phyloP scores from a whole-genome alignment of 2,113 vertebrate genomes.

The Tiliqua scincoides region DNA sequence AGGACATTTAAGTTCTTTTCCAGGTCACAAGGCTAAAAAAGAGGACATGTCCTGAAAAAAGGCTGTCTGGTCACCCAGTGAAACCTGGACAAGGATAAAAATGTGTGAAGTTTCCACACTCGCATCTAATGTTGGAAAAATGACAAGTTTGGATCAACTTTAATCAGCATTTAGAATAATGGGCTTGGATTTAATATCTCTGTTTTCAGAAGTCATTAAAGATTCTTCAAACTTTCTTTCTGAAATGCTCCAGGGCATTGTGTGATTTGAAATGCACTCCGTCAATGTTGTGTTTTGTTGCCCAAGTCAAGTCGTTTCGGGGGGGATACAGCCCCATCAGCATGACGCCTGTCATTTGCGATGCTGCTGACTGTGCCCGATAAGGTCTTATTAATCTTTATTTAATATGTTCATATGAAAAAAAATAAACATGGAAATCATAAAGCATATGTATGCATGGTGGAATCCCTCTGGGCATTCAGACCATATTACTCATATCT shows the following conservation, averaged over 20 bases:
- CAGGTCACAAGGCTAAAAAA: too few species aligned
- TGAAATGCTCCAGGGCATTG: constrained; percentile 4
- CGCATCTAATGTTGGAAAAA: not conserved
- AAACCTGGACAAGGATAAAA: not conserved
- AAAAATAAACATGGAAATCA: constrained; percentile 48
- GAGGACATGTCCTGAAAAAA: too few species aligned
- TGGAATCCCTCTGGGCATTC: constrained; percentile 66
- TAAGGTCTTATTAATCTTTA: constrained; percentile 65
- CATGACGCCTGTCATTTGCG: constrained; percentile 43
- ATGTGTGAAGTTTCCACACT: not conserved
- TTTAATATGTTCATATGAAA: constrained; percentile 59
- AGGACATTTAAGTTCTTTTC: too few species aligned
- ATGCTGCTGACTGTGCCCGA: constrained; percentile 33
- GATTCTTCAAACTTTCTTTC: not conserved
- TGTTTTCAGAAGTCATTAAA: not conserved
- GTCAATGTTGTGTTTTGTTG: not conserved
- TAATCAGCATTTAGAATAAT: not conserved
- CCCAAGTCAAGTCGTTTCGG: constrained; percentile 2
- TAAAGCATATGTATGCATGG: constrained; percentile 57
- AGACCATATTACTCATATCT: constrained; percentile 67
- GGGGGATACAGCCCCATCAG: not conserved
- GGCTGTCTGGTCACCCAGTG: not conserved
- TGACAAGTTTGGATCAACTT: not conserved
- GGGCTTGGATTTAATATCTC: not conserved
- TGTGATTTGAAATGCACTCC: not conserved